Percentiles rank a stretch among this genome's conserved stretches.
Evolutionary conservation across 2,113 vertebrate genomes (phyloP).

Genomic region (Paratilapia polleni): DNA sequence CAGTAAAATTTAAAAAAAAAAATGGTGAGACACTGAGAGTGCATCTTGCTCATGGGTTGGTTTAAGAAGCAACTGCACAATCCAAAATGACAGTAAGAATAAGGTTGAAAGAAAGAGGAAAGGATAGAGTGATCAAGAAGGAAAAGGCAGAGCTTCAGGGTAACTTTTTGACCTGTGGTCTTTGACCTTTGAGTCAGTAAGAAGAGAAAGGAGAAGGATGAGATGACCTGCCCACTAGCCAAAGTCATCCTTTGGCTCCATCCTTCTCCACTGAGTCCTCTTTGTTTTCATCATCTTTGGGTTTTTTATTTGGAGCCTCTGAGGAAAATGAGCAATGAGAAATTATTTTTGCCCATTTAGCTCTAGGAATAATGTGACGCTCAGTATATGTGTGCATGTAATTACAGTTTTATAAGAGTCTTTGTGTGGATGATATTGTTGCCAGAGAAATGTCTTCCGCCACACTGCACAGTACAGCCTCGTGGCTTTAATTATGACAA

Average conservation of each 20-base stretch:
- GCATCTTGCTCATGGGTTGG: not conserved
- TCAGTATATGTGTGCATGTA: conserved; percentile 6
- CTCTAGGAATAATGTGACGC: not conserved
- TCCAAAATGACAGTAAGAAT: not conserved
- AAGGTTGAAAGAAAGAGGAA: not conserved
- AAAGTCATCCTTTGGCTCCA: conserved; percentile 17
- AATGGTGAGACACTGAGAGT: not conserved
- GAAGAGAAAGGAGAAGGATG: conserved; percentile 14
- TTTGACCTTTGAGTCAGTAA: conserved; percentile 46
- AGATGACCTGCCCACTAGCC: conserved; percentile 31
- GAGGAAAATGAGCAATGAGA: conserved; percentile 9
- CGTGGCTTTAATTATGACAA: conserved; percentile 5
- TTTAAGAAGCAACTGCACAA: not conserved
- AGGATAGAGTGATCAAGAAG: conserved; percentile 9
- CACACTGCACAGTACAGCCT: conserved; percentile 18
- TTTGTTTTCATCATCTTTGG: conserved; percentile 13
- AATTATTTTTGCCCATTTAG: not conserved
- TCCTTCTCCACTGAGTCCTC: conserved; percentile 7
- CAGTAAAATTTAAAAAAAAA: not conserved
- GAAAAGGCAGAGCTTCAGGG: conserved; percentile 1
- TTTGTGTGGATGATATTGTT: not conserved
- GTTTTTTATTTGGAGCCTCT: conserved; percentile 10
- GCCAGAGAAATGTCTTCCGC: conserved; percentile 18
- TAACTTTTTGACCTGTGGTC: conserved; percentile 14
- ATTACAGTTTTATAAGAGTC: not conserved